Evolutionary conservation across 2,888 invertebrate species (phyloP).

Genomic region (Pelosia muscerda): DNA sequence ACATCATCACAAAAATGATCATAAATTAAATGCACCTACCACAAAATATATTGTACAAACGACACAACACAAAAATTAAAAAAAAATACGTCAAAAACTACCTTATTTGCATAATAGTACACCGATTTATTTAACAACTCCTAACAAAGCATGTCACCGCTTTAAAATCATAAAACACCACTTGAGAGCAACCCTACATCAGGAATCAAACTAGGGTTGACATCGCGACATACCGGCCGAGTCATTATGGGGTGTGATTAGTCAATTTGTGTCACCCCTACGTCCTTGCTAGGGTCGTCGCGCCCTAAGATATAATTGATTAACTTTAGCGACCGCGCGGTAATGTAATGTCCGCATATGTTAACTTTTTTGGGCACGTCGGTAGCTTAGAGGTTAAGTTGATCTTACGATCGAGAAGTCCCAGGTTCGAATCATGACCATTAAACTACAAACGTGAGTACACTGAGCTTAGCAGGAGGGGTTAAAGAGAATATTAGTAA

Average conservation of each 20-base stretch:
- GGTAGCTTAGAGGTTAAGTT: no score
- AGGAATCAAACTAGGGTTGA: conserved; percentile 74
- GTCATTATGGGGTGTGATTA: conserved; percentile 78
- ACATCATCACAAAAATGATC: no score
- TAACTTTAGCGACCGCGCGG: conserved; percentile 80
- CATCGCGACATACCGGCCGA: conserved; percentile 59
- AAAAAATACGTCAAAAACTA: background rate
- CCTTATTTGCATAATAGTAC: conserved; percentile 4
- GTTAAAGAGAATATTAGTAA: no score
- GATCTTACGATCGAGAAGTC: no score
- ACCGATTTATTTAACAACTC: conserved; percentile 37
- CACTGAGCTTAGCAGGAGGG: no score
- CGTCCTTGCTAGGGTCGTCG: conserved; percentile 57
- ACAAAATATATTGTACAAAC: background rate
- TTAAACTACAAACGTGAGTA: no score
- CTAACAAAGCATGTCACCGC: conserved; percentile 66
- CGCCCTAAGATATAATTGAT: conserved; percentile 78
- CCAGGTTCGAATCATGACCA: no score
- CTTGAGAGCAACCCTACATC: conserved; percentile 67
- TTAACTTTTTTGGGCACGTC: conserved; percentile 61
- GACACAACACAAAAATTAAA: background rate
- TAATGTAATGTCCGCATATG: conserved; percentile 84
- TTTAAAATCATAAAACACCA: conserved; percentile 71
- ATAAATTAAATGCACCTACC: background rate
- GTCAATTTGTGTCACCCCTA: conserved; percentile 75